Base-by-base conservation (phyloP, 37 sponge, comb jelly and placozoan genomes). In the Beroe ovata region DNA sequence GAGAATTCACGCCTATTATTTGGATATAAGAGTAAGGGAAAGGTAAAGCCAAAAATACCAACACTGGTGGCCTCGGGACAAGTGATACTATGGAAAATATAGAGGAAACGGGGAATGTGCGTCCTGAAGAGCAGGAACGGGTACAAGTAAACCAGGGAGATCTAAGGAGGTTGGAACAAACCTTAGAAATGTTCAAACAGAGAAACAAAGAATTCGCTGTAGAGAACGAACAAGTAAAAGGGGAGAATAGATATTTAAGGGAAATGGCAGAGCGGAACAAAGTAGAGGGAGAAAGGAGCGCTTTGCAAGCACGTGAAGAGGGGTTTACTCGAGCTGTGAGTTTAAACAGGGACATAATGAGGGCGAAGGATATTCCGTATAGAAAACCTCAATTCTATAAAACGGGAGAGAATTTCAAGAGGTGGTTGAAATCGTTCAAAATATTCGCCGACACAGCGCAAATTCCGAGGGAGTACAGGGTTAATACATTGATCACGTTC, bases 221-320 rank as follows among this genome's bases (percentile, higher is more conserved):
- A 16, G 59, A 58, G 16, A 58, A 58, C 59, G 59, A 58, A 58
- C 11, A 58, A 58, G 59, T 58, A 58, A 58, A 58, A 16, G n/a
- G n/a, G n/a, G n/a, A n/a, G n/a, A n/a, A n/a, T n/a, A 58, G 59
- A 58, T 19, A 58, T 58, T 58, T 58, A 58, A 11, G 11, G 59
- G 59, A 58, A 58, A 19, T 19, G 16, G 59, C 59, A 58, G 59
- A 58, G 59, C 11, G 59, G 16, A 19, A 16, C 16, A 58, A 58
- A 58, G 59, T 58, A 19, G 59, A 58, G 59, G 59, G 59, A 58
- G 59, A 58, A 16, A 58, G 16, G 16, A 58, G 59, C 16, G 16
- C 59, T 58, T 58, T 58, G 59, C 59, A 58, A 16, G 59, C 59
- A 58, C 59, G 59, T 58, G 59, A 58, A 58, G 59, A 58, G 59